Percentiles rank a stretch among this genome's conserved stretches.
These are phyloP conservation scores for Ceratotherium simum DNA, from an alignment of 2,113 vertebrate genomes.

Conservation along the genomic window DNA sequence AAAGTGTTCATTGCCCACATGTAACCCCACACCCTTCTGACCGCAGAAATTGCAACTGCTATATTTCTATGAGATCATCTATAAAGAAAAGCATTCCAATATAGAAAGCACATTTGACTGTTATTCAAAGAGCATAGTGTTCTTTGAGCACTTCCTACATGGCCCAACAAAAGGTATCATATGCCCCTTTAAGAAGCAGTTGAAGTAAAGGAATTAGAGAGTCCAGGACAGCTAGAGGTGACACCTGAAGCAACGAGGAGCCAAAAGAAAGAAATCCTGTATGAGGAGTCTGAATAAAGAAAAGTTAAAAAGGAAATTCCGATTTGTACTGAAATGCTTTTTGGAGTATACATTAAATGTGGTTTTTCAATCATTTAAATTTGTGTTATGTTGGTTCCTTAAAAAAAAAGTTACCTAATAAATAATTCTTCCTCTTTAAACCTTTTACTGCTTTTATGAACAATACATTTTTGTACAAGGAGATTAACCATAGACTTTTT, in stretches of 20 bases:
- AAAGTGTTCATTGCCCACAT: not conserved
- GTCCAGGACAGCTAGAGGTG: not conserved
- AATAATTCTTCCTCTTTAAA: not conserved
- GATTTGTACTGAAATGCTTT: not conserved
- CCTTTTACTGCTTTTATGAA: not conserved
- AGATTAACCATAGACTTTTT: not conserved
- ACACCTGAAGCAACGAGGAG: not conserved
- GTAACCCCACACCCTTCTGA: not conserved
- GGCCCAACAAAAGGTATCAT: not conserved
- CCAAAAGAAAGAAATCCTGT: not conserved
- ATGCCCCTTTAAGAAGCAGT: not conserved
- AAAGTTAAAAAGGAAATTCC: conserved; percentile 17
- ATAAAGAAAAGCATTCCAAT: not conserved
- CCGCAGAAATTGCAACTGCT: not conserved
- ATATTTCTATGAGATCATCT: not conserved
- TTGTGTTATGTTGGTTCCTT: not conserved
- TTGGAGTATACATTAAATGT: not conserved
- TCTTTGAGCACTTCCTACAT: not conserved
- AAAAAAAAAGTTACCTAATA: not conserved
- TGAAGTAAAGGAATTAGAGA: conserved; percentile 5
- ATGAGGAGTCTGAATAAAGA: not conserved
- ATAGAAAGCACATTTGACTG: not conserved
- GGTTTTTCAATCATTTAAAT: not conserved
- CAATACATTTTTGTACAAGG: not conserved
- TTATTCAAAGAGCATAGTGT: not conserved